These are phyloP conservation scores for Microcebus ravelobensis DNA, from an alignment of 2,113 vertebrate genomes.

Conservation along the genomic window DNA sequence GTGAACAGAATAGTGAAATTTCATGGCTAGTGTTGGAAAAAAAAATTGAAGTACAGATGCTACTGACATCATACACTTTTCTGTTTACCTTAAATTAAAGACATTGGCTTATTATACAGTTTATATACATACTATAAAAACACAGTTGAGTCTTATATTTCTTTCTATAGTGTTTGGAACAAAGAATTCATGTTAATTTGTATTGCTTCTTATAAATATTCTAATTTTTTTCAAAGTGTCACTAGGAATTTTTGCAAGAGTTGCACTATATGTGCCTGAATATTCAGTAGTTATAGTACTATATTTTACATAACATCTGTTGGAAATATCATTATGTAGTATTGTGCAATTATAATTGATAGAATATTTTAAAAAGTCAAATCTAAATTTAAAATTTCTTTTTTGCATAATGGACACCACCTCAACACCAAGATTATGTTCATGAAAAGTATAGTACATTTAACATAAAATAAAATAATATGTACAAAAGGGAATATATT, in stretches of 20 bases:
- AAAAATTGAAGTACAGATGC: not conserved
- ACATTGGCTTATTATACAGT: slow-evolving; percentile 43
- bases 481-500: not conserved
- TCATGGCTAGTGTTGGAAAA: not conserved
- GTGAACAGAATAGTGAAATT: not conserved
- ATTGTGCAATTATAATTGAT: slow-evolving; percentile 69
- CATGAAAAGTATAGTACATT: not conserved
- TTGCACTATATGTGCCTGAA: slow-evolving; percentile 61
- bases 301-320: slow-evolving; percentile 71
- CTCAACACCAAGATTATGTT: slow-evolving; percentile 16
- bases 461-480: not conserved
- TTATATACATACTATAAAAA: slow-evolving; percentile 44
- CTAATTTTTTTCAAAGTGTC: slow-evolving; percentile 66
- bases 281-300: slow-evolving; percentile 65
- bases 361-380: slow-evolving; percentile 69
- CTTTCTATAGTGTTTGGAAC: slow-evolving; percentile 28
- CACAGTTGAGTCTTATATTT: not conserved
- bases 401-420: slow-evolving; percentile 58
- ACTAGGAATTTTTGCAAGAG: slow-evolving; percentile 67
- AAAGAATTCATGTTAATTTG: slow-evolving; percentile 58
- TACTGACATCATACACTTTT: slow-evolving; percentile 12
- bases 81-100: slow-evolving; percentile 44
- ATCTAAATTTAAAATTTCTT: slow-evolving; percentile 70
- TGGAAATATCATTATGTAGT: slow-evolving; percentile 70
- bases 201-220: slow-evolving; percentile 57